Conservation (phyloP, 2,888 invertebrate genomes). For the Mesorhabditis belari region DNA sequence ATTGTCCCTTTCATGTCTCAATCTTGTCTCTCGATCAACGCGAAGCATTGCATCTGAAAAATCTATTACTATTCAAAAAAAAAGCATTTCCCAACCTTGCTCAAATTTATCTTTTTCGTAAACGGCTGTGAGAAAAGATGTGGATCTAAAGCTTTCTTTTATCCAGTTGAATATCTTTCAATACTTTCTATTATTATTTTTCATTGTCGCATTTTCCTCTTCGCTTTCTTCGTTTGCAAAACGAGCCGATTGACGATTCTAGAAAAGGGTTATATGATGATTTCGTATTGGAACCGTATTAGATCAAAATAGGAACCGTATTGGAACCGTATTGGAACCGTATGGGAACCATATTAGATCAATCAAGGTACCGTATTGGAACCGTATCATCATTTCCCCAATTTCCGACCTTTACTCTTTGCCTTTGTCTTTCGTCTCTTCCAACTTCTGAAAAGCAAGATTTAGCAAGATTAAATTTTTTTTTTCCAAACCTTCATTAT, state of each 20-base stretch:
- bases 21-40: conserved; percentile 20
- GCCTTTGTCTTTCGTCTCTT: too few relatives aligned
- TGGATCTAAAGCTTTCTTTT: not conserved
- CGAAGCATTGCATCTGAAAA: conserved; percentile 20
- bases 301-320: too few relatives aligned
- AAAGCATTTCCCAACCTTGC: not conserved
- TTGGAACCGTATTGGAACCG: too few relatives aligned
- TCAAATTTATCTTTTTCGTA: not conserved
- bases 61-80: not conserved
- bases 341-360: too few relatives aligned
- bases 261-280: too few relatives aligned
- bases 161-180: not conserved
- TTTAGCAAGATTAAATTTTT: too few relatives aligned
- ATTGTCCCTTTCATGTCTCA: conserved; percentile 25
- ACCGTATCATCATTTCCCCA: too few relatives aligned
- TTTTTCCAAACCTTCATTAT: not conserved
- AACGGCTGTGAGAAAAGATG: not conserved
- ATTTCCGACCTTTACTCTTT: too few relatives aligned
- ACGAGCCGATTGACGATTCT: not conserved
- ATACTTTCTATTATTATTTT: not conserved
- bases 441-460: too few relatives aligned
- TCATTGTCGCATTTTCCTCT: not conserved
- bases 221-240: not conserved
- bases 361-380: too few relatives aligned
- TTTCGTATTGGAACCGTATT: too few relatives aligned